Conservation (phyloP, 2,113 vertebrate genomes). For the Chionis minor region DNA sequence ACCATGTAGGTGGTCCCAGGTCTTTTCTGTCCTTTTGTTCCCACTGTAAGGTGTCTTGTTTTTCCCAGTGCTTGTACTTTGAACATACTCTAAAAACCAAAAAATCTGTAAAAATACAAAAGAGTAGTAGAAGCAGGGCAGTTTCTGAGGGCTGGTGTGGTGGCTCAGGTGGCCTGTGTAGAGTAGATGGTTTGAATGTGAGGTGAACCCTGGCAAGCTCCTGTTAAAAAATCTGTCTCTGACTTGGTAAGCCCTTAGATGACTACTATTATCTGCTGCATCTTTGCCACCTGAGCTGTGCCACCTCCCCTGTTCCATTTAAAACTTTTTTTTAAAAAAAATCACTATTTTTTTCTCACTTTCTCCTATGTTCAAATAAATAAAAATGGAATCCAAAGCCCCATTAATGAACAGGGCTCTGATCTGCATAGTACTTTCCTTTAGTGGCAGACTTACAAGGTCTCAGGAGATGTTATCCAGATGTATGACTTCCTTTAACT, state of each 20-base stretch:
- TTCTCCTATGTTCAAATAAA: neutral
- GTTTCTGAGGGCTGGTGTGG: neutral
- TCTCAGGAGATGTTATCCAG: neutral
- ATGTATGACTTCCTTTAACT: neutral
- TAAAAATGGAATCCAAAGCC: neutral
- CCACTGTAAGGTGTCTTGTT: fast-evolving
- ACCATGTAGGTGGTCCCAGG: neutral
- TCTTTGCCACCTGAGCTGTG: neutral
- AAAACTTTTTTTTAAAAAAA: neutral
- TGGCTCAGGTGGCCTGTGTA: neutral
- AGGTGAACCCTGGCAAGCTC: fast-evolving
- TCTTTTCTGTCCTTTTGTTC: neutral
- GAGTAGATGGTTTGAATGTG: neutral
- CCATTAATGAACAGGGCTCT: neutral
- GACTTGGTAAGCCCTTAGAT: neutral
- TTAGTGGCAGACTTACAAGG: neutral
- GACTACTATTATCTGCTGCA: neutral
- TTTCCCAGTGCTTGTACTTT: neutral
- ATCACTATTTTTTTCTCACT: neutral
- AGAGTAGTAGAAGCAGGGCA: neutral
- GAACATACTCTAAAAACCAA: neutral
- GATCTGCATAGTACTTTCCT: neutral
- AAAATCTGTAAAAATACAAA: neutral
- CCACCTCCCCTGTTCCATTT: neutral
- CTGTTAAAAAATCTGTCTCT: neutral